Evolutionary conservation across 2,113 vertebrate species (phyloP).

Genomic region (Scalopus aquaticus): DNA sequence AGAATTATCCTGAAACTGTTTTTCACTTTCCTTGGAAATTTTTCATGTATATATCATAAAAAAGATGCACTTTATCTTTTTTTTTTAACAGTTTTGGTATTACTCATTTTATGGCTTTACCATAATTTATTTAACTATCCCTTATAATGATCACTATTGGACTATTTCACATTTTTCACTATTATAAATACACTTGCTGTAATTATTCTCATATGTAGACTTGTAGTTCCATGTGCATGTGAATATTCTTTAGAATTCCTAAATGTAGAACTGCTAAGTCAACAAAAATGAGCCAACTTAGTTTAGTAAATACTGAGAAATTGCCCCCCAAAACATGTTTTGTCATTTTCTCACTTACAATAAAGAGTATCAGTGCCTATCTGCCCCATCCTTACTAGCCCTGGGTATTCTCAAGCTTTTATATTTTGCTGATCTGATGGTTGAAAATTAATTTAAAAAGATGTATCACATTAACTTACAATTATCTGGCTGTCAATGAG

Average conservation of each 20-base stretch:
- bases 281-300: neutral
- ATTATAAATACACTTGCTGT: neutral
- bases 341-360: neutral
- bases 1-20: neutral
- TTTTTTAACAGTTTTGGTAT: neutral
- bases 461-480: neutral
- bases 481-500: constrained; percentile 8
- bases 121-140: neutral
- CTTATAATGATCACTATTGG: neutral
- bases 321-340: neutral
- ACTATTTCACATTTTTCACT: neutral
- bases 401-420: neutral
- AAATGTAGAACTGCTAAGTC: neutral
- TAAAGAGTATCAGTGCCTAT: neutral
- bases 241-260: neutral
- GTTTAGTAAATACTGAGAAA: neutral
- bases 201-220: neutral
- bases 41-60: neutral
- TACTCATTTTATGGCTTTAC: neutral
- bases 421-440: neutral
- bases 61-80: neutral
- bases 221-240: neutral
- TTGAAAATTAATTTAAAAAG: neutral
- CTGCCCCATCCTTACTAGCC: neutral
- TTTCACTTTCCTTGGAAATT: neutral